Percentiles rank a stretch among this genome's conserved stretches.
These are phyloP conservation scores for Penelope pileata DNA, from an alignment of 2,113 vertebrate species.

Conservation along the genomic window DNA sequence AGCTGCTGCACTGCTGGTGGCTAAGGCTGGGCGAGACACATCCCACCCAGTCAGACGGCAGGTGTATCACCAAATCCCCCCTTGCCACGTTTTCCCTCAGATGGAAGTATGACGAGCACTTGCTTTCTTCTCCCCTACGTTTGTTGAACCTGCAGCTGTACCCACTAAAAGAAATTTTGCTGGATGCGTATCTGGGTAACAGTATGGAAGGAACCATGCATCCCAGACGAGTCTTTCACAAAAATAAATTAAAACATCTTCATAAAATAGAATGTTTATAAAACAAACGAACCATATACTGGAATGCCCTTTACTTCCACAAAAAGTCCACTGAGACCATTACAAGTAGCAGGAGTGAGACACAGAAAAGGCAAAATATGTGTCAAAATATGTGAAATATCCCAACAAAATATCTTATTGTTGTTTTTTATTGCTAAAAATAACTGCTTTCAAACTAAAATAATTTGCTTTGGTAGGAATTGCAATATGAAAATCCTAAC, in stretches of 20 bases:
- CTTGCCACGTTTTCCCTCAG: neutral
- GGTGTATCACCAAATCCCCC: neutral
- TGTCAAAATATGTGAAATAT: neutral
- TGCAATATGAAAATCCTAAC: neutral
- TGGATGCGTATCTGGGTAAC: accelerated
- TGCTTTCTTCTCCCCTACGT: accelerated
- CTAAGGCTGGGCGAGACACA: neutral
- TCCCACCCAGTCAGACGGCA: neutral
- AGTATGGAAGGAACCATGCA: accelerated
- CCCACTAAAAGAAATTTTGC: neutral
- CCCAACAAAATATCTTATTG: neutral
- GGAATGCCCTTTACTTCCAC: neutral
- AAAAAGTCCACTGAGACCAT: neutral
- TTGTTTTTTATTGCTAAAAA: neutral
- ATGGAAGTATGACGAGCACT: neutral
- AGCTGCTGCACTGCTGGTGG: neutral
- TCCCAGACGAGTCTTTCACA: neutral
- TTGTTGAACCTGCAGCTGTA: neutral
- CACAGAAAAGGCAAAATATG: neutral
- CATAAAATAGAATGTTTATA: neutral
- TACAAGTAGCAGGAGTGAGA: neutral
- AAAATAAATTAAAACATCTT: neutral
- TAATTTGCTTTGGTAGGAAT: neutral
- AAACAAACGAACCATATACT: neutral
- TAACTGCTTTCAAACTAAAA: neutral